Base-by-base conservation (phyloP, 2,113 vertebrate genomes). In the Sorex fumeus region DNA sequence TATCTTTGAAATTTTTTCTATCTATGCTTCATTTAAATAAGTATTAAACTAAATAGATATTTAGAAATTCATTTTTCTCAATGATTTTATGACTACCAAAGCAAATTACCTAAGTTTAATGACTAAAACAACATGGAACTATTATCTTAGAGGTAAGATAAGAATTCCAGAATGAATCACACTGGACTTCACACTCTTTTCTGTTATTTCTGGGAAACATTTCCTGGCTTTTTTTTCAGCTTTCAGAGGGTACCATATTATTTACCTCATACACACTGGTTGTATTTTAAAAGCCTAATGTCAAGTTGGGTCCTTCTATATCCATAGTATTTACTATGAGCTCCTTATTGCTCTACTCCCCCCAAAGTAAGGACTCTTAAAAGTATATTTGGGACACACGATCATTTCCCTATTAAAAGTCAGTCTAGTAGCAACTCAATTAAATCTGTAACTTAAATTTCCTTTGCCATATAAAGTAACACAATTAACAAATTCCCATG, bases 401-500 rank as follows among this genome's bases (percentile, higher is more conserved):
- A 77, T 77, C 80, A 47, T 74, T 21, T 84, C 21, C n/a, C 50
- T 60, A 76, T 43, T 64, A 74, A 5, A 62, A 81, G 2, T n/a
- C n/a, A 93, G 27, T 30, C 79, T 13, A 76, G 45, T 90, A 79
- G 62, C 7, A 27, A 76, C 15, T 43, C 70, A 78, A 78, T 84
- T 74, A 30, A 43, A 83, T 36, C 16, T 34, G 60, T 10, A 36
- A 88, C 1, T 19, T 30, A 70, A 75, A 76, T 57, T 87, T 7
- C 15, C 2, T 88, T 85, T 94, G 45, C 25, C 9, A 30, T 27
- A 18, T 43, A 77, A 84, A 36, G 13, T 60, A 82, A 92, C 25
- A 25, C 30, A 47, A 12, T 28, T 79, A 45, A 74, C 5, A 90
- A 64, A 8, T 70, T 64, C 7, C 21, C 27, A 9, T 8, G 6